A percentile compares a stretch with the other conserved stretches of the same genome.
phyloP scores from a whole-genome alignment of 2,888 invertebrate species.

The Macrosoma leucophasiata region DNA sequence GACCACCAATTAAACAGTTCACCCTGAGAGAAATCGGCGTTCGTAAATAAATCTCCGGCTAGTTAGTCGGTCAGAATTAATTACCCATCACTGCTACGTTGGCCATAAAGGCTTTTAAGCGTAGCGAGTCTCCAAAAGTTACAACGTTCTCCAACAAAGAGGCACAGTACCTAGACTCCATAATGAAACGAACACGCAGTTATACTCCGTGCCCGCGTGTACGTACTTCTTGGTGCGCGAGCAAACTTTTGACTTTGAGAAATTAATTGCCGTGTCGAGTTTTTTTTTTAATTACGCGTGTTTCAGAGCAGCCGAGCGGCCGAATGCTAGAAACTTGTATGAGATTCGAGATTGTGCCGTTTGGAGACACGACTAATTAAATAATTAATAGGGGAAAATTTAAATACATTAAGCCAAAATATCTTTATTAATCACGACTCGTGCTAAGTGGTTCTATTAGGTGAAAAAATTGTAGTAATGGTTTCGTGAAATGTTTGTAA shows the following conservation, averaged over 20 bases:
- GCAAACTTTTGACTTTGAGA: conserved; percentile 61
- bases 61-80: conserved; percentile 52
- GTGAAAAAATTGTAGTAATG: too few relatives aligned
- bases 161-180: conserved; percentile 7
- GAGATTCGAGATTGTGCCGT: conserved; percentile 26
- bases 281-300: conserved; percentile 53
- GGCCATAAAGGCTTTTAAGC: conserved; percentile 50
- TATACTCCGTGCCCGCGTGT: conserved; percentile 20
- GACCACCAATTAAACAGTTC: too few relatives aligned
- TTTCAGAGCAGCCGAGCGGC: conserved; percentile 32
- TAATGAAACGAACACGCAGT: background rate
- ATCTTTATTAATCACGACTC: conserved; percentile 14
- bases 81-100: conserved; percentile 41
- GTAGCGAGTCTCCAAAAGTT: conserved; percentile 48
- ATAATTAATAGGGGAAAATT: conserved; percentile 22
- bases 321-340: conserved; percentile 17
- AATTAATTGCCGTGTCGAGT: conserved; percentile 71
- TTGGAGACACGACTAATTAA: conserved; percentile 25
- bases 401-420: conserved; percentile 18
- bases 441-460: conserved; percentile 1
- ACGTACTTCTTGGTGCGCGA: conserved; percentile 27
- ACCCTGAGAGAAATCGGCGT: conserved; percentile 26
- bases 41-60: conserved; percentile 42
- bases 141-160: conserved; percentile 20
- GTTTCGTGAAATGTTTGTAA: too few relatives aligned